phyloP scores from a whole-genome alignment of 2,888 invertebrate species.

The Melieria crassipennis region DNA sequence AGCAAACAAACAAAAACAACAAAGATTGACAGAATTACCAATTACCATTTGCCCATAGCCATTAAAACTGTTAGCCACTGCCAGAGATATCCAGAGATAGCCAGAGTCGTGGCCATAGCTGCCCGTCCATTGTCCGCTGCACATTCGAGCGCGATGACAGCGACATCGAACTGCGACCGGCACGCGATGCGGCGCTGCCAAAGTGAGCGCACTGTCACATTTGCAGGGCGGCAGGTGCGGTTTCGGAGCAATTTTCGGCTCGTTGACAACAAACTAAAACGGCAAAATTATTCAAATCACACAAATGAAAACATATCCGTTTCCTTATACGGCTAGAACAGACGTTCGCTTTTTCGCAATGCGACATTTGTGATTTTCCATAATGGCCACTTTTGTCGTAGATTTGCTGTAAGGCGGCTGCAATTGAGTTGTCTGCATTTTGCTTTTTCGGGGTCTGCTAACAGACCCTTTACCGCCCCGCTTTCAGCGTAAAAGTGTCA shows the following conservation, averaged over 20 bases:
- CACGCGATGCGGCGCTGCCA: background rate
- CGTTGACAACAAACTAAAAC: background rate
- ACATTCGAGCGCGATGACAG: too few relatives aligned
- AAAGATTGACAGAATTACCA: constrained; percentile 28
- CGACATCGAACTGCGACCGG: background rate
- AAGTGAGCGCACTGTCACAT: background rate
- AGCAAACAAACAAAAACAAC: background rate
- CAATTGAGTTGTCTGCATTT: too few relatives aligned
- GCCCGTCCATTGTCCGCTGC: too few relatives aligned
- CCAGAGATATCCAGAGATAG: background rate
- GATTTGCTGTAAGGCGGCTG: too few relatives aligned
- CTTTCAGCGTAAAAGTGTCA: too few relatives aligned
- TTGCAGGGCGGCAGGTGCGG: background rate
- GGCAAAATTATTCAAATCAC: background rate
- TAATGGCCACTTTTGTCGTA: background rate
- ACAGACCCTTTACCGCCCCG: background rate
- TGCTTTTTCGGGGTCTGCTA: background rate
- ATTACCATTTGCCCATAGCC: constrained; percentile 25
- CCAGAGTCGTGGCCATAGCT: background rate
- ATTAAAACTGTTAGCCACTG: background rate
- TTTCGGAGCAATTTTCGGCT: background rate
- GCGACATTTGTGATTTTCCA: background rate
- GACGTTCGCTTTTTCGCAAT: background rate
- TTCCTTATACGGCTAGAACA: background rate
- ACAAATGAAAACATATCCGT: background rate